Conservation (phyloP, 2,113 vertebrate species). For the Macroglossus sobrinus region DNA sequence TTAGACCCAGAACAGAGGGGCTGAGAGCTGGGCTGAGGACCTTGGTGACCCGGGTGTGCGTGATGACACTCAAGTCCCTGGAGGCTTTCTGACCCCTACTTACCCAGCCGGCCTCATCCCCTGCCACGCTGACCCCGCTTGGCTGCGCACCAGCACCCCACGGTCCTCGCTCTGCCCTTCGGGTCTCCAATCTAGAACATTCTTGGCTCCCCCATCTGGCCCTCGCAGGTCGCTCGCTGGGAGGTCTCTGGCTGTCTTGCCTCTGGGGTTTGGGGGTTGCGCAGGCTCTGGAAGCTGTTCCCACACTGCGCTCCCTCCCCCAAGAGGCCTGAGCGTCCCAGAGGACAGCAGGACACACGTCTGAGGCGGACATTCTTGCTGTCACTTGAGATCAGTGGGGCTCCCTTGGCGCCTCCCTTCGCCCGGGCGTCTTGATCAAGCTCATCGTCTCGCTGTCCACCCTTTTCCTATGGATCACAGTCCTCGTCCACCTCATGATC, state of each 20-base stretch:
- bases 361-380: accelerated
- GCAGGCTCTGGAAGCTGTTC: accelerated
- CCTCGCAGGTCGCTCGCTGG: accelerated
- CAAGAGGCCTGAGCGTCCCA: neutral
- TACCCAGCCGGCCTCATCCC: neutral
- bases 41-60: neutral
- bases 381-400: accelerated
- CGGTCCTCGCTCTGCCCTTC: neutral
- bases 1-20: neutral
- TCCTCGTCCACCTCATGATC: neutral
- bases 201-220: neutral
- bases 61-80: accelerated
- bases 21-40: accelerated
- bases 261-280: too few species aligned
- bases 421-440: accelerated
- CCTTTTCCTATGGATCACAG: too few species aligned
- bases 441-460: accelerated
- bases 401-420: too few species aligned
- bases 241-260: neutral
- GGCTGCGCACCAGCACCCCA: neutral
- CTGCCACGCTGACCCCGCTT: accelerated
- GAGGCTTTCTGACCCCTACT: too few species aligned
- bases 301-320: neutral
- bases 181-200: accelerated
- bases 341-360: neutral